Percentiles rank a stretch among this genome's conserved stretches.
Conservation (phyloP, 2,113 vertebrate genomes). For the Anthoscopus minutus region DNA sequence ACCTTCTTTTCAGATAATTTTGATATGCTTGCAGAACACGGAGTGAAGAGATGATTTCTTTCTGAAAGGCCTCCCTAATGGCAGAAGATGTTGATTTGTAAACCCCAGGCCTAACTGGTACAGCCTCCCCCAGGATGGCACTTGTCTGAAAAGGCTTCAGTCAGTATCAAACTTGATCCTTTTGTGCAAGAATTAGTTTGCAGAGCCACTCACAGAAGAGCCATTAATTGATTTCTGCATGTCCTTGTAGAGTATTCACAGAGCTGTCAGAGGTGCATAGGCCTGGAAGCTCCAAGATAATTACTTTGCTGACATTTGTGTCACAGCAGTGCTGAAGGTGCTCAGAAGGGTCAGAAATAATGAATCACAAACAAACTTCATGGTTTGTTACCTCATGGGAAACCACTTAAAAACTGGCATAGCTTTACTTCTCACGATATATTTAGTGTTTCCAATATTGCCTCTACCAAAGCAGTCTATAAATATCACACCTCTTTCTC, state of each 20-base stretch:
- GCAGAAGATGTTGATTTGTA: not conserved
- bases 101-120: not conserved
- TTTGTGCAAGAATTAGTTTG: not conserved
- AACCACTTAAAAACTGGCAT: too few relatives aligned
- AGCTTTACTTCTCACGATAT: not conserved
- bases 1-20: not conserved
- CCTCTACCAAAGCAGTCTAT: not conserved
- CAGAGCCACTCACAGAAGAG: not conserved
- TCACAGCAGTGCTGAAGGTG: too few relatives aligned
- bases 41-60: not conserved
- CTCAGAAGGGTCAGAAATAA: too few relatives aligned
- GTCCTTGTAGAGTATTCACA: not conserved
- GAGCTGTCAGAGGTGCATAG: not conserved
- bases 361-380: too few relatives aligned
- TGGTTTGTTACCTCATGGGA: too few relatives aligned
- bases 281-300: not conserved
- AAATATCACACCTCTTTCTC: not conserved
- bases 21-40: not conserved
- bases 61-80: not conserved
- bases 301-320: not conserved
- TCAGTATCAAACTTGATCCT: not conserved
- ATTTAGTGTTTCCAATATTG: not conserved
- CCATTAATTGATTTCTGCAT: not conserved
- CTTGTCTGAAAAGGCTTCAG: not conserved
- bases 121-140: not conserved